Evolutionary conservation across 2,888 invertebrate genomes (phyloP).

Genomic region (Sminthurides aquaticus): DNA sequence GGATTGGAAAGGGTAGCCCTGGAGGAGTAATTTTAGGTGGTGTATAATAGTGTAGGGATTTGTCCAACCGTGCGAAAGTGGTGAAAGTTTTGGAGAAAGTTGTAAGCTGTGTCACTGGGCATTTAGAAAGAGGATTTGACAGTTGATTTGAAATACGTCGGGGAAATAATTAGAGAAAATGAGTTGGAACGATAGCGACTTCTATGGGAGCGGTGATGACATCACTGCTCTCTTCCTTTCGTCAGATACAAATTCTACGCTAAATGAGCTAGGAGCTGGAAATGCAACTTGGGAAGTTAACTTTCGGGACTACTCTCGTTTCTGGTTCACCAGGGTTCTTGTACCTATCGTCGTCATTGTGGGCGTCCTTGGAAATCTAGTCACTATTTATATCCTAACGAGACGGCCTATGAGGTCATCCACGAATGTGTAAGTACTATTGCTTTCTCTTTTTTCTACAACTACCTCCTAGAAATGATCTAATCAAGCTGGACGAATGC

Average conservation of each 20-base stretch:
- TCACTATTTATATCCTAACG: slow-evolving; percentile 54
- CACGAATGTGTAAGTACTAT: slow-evolving; percentile 52
- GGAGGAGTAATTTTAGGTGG: too few species aligned
- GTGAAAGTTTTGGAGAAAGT: background rate
- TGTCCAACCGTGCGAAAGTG: background rate
- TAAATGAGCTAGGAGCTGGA: background rate
- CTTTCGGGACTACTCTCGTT: slow-evolving; percentile 47
- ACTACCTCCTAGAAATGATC: too few species aligned
- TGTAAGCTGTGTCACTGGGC: background rate
- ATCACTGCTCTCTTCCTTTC: background rate
- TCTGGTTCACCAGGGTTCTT: slow-evolving; percentile 52
- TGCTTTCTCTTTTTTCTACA: too few species aligned
- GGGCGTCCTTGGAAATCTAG: slow-evolving; percentile 60
- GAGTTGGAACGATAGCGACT: slow-evolving; percentile 1
- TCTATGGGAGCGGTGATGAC: background rate
- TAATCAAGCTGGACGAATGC: too few species aligned
- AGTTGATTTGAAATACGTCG: background rate
- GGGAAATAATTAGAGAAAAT: slow-evolving; percentile 1
- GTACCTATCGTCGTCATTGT: slow-evolving; percentile 59
- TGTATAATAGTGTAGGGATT: too few species aligned
- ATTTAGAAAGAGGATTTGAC: too few species aligned
- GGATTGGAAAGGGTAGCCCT: too few species aligned
- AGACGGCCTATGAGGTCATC: slow-evolving; percentile 63
- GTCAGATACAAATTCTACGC: background rate
- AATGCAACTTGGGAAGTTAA: slow-evolving; percentile 27